Evolutionary conservation across 1,140 invertebrate genomes (phyloP).

Genomic region (Atta colombica): DNA sequence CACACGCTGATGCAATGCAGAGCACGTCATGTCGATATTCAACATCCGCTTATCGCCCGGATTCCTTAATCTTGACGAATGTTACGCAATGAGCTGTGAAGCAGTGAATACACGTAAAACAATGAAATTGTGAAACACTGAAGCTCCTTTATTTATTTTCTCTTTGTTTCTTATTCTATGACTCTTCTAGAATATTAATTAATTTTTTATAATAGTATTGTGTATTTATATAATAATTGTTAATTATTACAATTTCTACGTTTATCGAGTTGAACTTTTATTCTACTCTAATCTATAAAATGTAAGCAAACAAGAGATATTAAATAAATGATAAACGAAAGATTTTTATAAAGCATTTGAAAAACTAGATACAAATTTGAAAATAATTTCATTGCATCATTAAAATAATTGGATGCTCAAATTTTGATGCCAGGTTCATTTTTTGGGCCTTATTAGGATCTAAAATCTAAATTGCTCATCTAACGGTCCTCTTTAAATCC

Average conservation of each 20-base stretch:
- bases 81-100: constrained; percentile 10
- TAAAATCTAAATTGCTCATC: no score
- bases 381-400: no score
- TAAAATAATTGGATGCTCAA: no score
- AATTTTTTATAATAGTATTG: not conserved
- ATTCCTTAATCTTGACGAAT: not conserved
- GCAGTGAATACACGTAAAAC: not conserved
- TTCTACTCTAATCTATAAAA: not conserved
- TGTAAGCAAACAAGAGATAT: not conserved
- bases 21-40: constrained; percentile 33
- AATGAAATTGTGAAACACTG: not conserved
- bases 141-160: not conserved
- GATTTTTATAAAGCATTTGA: not conserved
- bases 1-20: not conserved
- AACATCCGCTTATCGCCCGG: constrained; percentile 22
- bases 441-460: no score
- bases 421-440: no score
- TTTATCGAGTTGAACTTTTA: not conserved
- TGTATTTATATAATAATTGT: not conserved
- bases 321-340: not conserved
- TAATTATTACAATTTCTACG: not conserved
- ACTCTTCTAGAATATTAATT: not conserved
- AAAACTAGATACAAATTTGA: no score
- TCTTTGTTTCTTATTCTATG: not conserved
- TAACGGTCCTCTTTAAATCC: no score